phyloP scores from a whole-genome alignment of 2,888 invertebrate genomes.

The Tetranychus truncatus region DNA sequence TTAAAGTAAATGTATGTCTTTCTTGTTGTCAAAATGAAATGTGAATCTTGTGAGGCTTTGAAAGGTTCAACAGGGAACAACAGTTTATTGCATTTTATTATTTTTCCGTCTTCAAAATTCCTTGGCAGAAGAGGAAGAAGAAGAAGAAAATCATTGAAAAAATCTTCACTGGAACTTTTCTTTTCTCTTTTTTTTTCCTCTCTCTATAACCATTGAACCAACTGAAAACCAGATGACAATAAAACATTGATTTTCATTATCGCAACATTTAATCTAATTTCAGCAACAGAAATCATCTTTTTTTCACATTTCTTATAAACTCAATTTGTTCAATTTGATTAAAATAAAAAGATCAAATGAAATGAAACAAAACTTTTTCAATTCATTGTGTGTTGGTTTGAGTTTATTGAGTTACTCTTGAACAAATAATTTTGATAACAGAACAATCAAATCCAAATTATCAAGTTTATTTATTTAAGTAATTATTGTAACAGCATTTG shows the following conservation, averaged over 20 bases:
- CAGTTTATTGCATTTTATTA: neutral
- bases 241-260: neutral
- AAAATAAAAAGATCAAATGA: no score
- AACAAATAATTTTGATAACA: no score
- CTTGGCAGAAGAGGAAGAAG: neutral
- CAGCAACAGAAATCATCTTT: neutral
- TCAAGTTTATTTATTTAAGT: no score
- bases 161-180: neutral
- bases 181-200: neutral
- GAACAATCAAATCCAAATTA: no score
- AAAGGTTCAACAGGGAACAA: neutral
- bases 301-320: no score
- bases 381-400: no score
- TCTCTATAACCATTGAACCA: neutral
- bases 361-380: no score
- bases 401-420: no score
- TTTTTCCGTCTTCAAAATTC: neutral
- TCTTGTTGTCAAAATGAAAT: neutral
- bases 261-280: neutral
- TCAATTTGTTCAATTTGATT: no score
- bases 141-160: neutral
- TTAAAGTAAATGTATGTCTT: neutral
- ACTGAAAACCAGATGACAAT: neutral
- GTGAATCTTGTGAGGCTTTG: no score
- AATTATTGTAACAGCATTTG: no score